phyloP scores from a whole-genome alignment of 2,113 vertebrate species.

The Probosciger aterrimus region DNA sequence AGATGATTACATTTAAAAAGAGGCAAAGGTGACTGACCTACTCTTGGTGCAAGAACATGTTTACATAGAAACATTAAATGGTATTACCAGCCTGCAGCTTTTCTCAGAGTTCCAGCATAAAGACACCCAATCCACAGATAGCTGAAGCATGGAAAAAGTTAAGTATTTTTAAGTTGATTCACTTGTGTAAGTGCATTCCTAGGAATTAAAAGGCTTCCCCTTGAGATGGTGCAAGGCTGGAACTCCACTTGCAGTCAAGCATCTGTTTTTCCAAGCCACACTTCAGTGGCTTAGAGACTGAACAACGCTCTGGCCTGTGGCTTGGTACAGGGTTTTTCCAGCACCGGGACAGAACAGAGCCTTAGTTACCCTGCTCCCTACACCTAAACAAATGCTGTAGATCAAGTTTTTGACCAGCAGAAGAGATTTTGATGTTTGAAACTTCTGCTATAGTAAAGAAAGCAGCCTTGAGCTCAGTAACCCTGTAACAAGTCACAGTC shows the following conservation, averaged over 20 bases:
- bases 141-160: not conserved
- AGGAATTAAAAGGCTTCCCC: not conserved
- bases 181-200: not conserved
- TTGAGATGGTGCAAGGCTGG: conserved; percentile 19
- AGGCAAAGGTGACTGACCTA: not conserved
- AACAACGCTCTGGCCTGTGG: not conserved
- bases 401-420: not conserved
- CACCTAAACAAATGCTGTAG: not conserved
- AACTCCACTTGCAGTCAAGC: not conserved
- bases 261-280: not conserved
- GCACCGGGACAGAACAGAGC: not conserved
- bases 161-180: not conserved
- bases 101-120: not conserved
- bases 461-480: not conserved
- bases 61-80: not conserved
- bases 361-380: not conserved
- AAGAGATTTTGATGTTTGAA: not conserved
- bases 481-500: conserved; percentile 20
- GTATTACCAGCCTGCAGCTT: not conserved
- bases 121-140: not conserved
- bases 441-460: not conserved
- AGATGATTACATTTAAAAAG: conserved; percentile 2
- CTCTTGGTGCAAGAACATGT: not conserved
- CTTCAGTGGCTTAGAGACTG: not conserved
- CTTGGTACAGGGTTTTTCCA: not conserved